phyloP scores from a whole-genome alignment of 1,140 invertebrate genomes.

The Pseudoatta argentina region DNA sequence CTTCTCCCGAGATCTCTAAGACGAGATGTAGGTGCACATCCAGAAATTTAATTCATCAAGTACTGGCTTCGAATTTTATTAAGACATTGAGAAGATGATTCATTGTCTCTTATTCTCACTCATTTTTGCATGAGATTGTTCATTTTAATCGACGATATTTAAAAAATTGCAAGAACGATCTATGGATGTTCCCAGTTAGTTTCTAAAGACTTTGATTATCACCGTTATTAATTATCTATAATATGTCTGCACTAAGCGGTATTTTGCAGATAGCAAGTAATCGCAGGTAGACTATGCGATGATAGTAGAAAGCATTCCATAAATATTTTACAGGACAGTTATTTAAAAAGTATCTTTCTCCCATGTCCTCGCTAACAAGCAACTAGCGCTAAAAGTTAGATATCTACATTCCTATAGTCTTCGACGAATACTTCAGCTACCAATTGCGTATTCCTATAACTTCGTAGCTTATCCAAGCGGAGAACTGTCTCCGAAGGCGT shows the following conservation, averaged over 20 bases:
- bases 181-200: no score
- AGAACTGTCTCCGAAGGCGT: not conserved
- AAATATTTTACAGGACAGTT: not conserved
- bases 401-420: constrained; percentile 8
- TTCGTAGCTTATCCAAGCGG: not conserved
- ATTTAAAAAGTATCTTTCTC: not conserved
- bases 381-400: not conserved
- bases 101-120: constrained; percentile 61
- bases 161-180: not conserved
- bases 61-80: constrained; percentile 68
- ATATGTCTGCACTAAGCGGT: not conserved
- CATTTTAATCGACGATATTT: not conserved
- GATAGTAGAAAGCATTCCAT: not conserved
- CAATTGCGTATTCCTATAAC: constrained; percentile 14
- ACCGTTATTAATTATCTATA: not conserved
- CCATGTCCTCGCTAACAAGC: not conserved
- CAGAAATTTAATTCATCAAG: constrained; percentile 72
- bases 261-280: not conserved
- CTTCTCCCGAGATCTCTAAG: constrained; percentile 64
- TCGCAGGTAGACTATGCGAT: not conserved
- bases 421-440: not conserved
- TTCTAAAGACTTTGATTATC: not conserved
- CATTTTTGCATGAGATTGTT: not conserved
- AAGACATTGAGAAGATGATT: constrained; percentile 64
- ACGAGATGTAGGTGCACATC: constrained; percentile 75